These are phyloP conservation scores for Latrodectus elegans DNA, from an alignment of 2,888 invertebrate genomes.

Conservation along the genomic window DNA sequence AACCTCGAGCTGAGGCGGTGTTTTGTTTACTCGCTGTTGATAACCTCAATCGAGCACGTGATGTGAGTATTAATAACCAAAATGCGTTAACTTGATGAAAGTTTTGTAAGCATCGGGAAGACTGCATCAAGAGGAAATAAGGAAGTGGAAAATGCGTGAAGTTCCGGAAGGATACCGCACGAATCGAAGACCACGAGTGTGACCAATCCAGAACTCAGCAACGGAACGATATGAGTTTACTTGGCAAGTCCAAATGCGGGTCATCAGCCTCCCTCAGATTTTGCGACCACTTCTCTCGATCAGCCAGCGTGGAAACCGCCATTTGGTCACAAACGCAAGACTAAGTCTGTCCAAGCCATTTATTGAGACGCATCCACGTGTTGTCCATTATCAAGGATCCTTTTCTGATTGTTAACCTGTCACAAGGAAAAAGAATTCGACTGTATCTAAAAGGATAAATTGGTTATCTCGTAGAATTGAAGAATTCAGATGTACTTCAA, in stretches of 20 bases:
- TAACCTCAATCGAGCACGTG: conserved; percentile 5
- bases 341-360: conserved; percentile 33
- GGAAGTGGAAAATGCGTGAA: conserved; percentile 64
- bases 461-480: background rate
- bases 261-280: conserved; percentile 58
- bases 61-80: conserved; percentile 1
- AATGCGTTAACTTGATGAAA: conserved; percentile 35
- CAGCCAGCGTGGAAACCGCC: conserved; percentile 53
- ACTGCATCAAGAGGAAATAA: conserved; percentile 39
- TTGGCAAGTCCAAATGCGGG: conserved; percentile 52
- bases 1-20: background rate
- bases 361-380: conserved; percentile 25
- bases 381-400: conserved; percentile 36
- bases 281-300: conserved; percentile 33
- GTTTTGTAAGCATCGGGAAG: background rate
- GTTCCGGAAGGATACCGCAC: conserved; percentile 65
- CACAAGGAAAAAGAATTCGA: background rate
- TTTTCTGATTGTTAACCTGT: conserved; percentile 5
- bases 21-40: background rate
- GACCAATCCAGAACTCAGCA: conserved; percentile 59
- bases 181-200: conserved; percentile 66
- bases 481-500: background rate
- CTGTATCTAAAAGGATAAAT: background rate
- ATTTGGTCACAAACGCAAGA: conserved; percentile 55
- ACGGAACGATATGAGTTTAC: conserved; percentile 65